Evolutionary conservation across 2,113 vertebrate species (phyloP).

Genomic region (Pachycephala philippinensis): DNA sequence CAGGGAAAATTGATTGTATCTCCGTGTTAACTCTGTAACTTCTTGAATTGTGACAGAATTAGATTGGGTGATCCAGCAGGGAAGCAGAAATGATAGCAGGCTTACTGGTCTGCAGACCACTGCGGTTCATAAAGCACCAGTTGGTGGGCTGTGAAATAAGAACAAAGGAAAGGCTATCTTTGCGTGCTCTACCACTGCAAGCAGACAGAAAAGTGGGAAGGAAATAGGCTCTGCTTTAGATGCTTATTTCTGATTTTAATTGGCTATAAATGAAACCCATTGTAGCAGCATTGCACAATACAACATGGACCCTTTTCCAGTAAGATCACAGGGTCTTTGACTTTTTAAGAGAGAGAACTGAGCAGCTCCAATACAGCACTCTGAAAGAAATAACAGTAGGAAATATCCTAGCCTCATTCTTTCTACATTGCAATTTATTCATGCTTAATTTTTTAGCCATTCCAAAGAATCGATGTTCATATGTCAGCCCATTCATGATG

Average conservation of each 20-base stretch:
- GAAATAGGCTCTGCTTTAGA: background rate
- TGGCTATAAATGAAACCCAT: background rate
- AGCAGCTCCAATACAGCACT: background rate
- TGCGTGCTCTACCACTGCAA: background rate
- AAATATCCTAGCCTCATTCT: background rate
- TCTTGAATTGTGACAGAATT: background rate
- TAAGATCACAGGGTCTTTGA: background rate
- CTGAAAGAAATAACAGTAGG: slow-evolving; percentile 1
- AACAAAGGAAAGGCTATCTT: background rate
- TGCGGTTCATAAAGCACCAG: background rate
- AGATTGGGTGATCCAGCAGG: background rate
- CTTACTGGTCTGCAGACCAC: background rate
- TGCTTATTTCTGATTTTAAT: slow-evolving; percentile 23
- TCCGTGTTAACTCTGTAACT: background rate
- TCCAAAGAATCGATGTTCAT: background rate
- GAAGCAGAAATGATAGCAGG: background rate
- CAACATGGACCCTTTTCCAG: background rate
- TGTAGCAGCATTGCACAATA: background rate
- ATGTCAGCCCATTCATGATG: background rate
- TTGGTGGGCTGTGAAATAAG: background rate
- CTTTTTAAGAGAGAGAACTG: background rate
- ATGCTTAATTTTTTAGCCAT: background rate
- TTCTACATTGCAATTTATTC: background rate
- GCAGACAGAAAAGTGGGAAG: background rate
- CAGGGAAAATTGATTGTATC: background rate